A percentile compares a stretch with the other conserved stretches of the same genome.
Evolutionary conservation across 2,797 vertebrate genomes (phyloP).

Genomic region (Oreortyx pictus): DNA sequence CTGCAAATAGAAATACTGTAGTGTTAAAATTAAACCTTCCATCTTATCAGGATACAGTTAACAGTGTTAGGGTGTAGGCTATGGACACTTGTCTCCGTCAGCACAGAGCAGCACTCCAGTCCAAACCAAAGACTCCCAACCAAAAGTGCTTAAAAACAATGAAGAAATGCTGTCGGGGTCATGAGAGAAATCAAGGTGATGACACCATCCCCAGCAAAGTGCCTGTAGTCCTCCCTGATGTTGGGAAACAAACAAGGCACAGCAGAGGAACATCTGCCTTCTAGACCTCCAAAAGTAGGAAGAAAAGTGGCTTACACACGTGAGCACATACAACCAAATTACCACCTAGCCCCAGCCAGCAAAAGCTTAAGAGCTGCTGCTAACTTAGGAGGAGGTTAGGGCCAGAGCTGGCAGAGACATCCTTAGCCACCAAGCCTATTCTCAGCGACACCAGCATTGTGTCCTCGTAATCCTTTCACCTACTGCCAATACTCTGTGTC

Average conservation of each 20-base stretch:
- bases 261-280: neutral
- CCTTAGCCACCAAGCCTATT: neutral
- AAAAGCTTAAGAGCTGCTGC: neutral
- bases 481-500: neutral
- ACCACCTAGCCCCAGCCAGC: neutral
- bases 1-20: neutral
- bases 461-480: neutral
- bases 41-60: neutral
- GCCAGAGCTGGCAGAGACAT: neutral
- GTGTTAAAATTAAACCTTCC: neutral
- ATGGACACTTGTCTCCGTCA: neutral
- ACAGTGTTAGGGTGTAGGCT: neutral
- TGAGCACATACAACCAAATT: neutral
- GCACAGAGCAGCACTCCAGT: neutral
- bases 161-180: accelerated
- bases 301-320: neutral
- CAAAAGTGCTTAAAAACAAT: neutral
- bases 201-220: neutral
- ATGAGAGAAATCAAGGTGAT: neutral
- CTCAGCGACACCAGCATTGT: neutral
- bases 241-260: neutral
- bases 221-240: neutral
- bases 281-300: neutral
- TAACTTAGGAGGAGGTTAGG: neutral
- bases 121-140: neutral